Conservation (phyloP, 2,888 invertebrate genomes). For the Chirona hameri region DNA sequence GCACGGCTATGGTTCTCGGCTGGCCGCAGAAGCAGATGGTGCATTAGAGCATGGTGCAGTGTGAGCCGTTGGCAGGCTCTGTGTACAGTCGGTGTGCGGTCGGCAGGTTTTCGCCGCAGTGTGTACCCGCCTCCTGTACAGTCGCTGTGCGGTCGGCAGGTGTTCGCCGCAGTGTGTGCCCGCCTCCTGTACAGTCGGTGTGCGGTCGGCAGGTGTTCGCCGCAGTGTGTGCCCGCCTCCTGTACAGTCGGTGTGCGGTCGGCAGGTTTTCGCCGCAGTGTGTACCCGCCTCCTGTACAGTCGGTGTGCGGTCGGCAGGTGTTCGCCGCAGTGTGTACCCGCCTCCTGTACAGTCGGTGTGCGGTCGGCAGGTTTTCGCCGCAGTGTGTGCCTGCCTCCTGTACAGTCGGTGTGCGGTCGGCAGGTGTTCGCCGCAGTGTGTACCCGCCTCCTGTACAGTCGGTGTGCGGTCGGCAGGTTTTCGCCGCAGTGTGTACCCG, state of each 20-base stretch:
- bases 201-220: slow-evolving; percentile 46
- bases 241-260: background rate
- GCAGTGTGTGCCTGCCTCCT: slow-evolving; percentile 68
- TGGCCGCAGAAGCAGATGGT: no score
- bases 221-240: slow-evolving; percentile 68
- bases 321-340: no score
- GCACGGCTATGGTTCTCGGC: no score
- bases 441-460: no score
- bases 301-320: slow-evolving; percentile 61
- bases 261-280: slow-evolving; percentile 58
- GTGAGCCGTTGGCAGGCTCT: no score
- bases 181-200: no score
- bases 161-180: background rate
- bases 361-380: slow-evolving; percentile 47
- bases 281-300: slow-evolving; percentile 68
- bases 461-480: no score
- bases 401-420: slow-evolving; percentile 69
- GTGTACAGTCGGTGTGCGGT: background rate
- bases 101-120: slow-evolving; percentile 55
- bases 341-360: no score
- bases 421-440: no score
- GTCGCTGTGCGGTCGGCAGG: slow-evolving; percentile 61
- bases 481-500: no score
- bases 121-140: slow-evolving; percentile 71
- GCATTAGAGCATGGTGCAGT: no score